These are phyloP conservation scores for Muscina levida DNA, from an alignment of 2,888 invertebrate genomes.

Conservation along the genomic window DNA sequence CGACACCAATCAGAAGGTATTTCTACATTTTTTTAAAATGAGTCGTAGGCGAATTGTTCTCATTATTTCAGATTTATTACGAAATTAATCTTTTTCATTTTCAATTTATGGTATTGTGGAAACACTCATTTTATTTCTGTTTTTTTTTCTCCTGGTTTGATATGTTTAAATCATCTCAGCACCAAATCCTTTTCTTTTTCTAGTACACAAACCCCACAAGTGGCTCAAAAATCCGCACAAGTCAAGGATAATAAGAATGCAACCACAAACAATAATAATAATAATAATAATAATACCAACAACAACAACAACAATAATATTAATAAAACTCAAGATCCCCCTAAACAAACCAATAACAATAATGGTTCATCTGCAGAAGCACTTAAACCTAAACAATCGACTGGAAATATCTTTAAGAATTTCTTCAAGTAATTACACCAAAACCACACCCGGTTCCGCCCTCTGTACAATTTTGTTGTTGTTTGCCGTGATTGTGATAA, in stretches of 20 bases:
- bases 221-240: conserved; percentile 55
- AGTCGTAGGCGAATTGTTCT: background rate
- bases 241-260: conserved; percentile 65
- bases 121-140: conserved; percentile 32
- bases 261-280: conserved; percentile 67
- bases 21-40: background rate
- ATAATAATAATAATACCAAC: conserved; percentile 58
- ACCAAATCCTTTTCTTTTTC: conserved; percentile 55
- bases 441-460: background rate
- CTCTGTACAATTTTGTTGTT: background rate
- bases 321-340: conserved; percentile 66
- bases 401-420: conserved; percentile 95
- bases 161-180: conserved; percentile 37
- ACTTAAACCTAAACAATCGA: conserved; percentile 86
- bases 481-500: too few relatives aligned
- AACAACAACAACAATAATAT: conserved; percentile 65
- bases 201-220: conserved; percentile 53
- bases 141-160: conserved; percentile 10
- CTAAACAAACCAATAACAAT: conserved; percentile 62
- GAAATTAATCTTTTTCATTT: too few relatives aligned
- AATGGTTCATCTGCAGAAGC: conserved; percentile 76
- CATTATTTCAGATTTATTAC: background rate
- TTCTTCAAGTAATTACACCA: conserved; percentile 92
- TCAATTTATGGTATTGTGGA: background rate
- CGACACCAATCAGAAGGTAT: conserved; percentile 82